Evolutionary conservation across 2,888 invertebrate genomes (phyloP).

Genomic region (Drosophila affinis): DNA sequence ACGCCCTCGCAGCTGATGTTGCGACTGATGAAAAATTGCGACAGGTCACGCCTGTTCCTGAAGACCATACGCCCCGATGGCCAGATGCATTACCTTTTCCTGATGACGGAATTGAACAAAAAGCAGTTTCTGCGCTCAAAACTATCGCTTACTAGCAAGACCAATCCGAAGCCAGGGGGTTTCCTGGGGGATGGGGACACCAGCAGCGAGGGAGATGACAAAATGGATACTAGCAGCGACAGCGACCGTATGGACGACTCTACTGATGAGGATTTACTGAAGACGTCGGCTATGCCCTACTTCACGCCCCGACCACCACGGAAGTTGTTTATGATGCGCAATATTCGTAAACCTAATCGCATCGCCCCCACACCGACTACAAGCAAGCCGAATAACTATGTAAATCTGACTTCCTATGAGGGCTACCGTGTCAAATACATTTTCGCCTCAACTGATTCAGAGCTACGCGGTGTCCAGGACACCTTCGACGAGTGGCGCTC

Average conservation of each 20-base stretch:
- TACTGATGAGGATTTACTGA: neutral
- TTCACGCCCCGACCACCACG: neutral
- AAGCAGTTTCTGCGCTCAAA: slow-evolving; percentile 50
- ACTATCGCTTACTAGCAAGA: neutral
- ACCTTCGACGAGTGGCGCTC: slow-evolving; percentile 18
- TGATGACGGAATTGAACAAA: slow-evolving; percentile 27
- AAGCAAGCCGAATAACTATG: slow-evolving; percentile 1
- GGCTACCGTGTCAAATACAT: slow-evolving; percentile 42
- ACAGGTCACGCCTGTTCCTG: slow-evolving; percentile 39
- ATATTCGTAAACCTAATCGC: neutral
- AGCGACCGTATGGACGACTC: neutral
- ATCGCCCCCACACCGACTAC: neutral
- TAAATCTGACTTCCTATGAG: slow-evolving; percentile 33
- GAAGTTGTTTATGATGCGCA: neutral
- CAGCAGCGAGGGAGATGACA: neutral
- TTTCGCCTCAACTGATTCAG: slow-evolving; percentile 28
- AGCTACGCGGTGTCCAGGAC: slow-evolving; percentile 35
- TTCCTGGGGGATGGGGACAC: neutral
- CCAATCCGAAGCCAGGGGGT: neutral
- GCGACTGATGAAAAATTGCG: slow-evolving; percentile 45
- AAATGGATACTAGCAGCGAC: slow-evolving; percentile 9
- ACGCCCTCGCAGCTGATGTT: slow-evolving; percentile 53
- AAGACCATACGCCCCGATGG: slow-evolving; percentile 51
- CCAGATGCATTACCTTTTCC: slow-evolving; percentile 43
- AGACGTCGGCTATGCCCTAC: neutral